These are phyloP conservation scores for Andrena trimmerana DNA, from an alignment of 2,888 invertebrate genomes.

Conservation along the genomic window DNA sequence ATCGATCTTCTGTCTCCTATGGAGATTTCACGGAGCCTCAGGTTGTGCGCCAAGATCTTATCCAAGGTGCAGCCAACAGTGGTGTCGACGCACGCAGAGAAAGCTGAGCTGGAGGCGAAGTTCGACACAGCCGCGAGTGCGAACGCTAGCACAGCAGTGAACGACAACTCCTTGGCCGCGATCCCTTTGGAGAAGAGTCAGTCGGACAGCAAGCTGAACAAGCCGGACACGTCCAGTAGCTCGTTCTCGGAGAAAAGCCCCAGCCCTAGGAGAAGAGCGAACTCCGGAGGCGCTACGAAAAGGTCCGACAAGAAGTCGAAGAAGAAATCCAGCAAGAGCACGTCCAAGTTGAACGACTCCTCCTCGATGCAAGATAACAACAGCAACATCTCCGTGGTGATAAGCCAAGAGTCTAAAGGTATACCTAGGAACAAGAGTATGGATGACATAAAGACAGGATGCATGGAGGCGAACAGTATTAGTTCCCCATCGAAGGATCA, in stretches of 20 bases:
- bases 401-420: slow-evolving; percentile 75
- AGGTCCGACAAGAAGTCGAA: slow-evolving; percentile 87
- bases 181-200: slow-evolving; percentile 88
- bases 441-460: slow-evolving; percentile 80
- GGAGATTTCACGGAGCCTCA: slow-evolving; percentile 89
- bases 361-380: slow-evolving; percentile 68
- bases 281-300: slow-evolving; percentile 84
- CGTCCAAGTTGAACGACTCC: slow-evolving; percentile 79
- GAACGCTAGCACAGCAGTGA: slow-evolving; percentile 33
- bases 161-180: slow-evolving; percentile 75
- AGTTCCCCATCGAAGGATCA: slow-evolving; percentile 56
- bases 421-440: slow-evolving; percentile 80
- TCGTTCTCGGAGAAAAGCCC: slow-evolving; percentile 79
- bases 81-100: slow-evolving; percentile 82
- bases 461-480: slow-evolving; percentile 57
- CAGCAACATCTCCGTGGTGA: slow-evolving; percentile 78
- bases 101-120: slow-evolving; percentile 69
- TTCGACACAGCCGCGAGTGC: slow-evolving; percentile 46
- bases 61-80: slow-evolving; percentile 91
- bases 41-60: slow-evolving; percentile 90
- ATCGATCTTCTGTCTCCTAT: slow-evolving; percentile 86
- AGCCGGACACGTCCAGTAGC: slow-evolving; percentile 76
- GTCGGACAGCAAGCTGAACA: slow-evolving; percentile 88
- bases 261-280: slow-evolving; percentile 82
- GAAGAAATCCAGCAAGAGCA: slow-evolving; percentile 85